phyloP scores from a whole-genome alignment of 2,888 invertebrate species.

The Apomyelois bistriatella region DNA sequence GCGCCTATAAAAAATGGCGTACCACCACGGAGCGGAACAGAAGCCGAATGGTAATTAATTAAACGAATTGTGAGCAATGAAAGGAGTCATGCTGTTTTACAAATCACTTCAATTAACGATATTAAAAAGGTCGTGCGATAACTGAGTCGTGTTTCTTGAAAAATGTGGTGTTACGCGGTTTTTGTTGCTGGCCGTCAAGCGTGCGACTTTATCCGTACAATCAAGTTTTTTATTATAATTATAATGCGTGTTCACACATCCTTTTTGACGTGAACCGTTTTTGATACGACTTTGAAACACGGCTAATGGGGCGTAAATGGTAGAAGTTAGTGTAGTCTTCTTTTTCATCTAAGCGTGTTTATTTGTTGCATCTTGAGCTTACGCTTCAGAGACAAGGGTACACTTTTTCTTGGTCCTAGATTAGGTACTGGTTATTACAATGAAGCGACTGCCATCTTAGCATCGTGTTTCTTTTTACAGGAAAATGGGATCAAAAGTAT shows the following conservation, averaged over 20 bases:
- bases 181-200: constrained; percentile 46
- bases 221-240: constrained; percentile 15
- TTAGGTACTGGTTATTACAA: no score
- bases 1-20: constrained; percentile 63
- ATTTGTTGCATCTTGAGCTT: no score
- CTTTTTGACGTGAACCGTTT: not conserved
- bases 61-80: constrained; percentile 78
- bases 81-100: constrained; percentile 80
- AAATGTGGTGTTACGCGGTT: constrained; percentile 37
- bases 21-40: constrained; percentile 62
- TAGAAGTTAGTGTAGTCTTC: no score
- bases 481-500: no score
- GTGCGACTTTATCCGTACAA: constrained; percentile 62
- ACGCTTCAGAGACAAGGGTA: no score
- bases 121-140: constrained; percentile 75
- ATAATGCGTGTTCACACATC: constrained; percentile 12
- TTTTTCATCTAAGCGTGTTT: no score
- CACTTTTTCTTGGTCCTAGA: no score
- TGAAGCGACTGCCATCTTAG: no score
- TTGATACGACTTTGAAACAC: not conserved
- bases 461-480: no score
- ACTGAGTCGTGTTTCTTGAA: constrained; percentile 48
- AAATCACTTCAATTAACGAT: constrained; percentile 80
- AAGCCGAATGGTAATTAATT: constrained; percentile 78
- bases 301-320: no score